A percentile compares a stretch with the other conserved stretches of the same genome.
Conservation (phyloP, 2,888 invertebrate genomes). For the Sceliomorpha sp. region DNA sequence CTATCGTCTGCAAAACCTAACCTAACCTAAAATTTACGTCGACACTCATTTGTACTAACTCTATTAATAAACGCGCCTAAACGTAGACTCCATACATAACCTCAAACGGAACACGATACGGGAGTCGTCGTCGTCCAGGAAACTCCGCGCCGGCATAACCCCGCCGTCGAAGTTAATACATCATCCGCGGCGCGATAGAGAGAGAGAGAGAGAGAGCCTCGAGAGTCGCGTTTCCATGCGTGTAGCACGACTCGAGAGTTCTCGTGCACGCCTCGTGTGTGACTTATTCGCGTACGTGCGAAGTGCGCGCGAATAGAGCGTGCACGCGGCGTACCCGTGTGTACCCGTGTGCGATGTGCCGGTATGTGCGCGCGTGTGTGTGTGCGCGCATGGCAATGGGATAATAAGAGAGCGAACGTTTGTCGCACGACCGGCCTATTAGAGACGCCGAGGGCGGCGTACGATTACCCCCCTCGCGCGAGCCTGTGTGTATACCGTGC, state of each 20-base stretch:
- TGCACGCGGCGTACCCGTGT: conserved; percentile 8
- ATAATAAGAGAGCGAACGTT: conserved; percentile 65
- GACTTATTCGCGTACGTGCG: conserved; percentile 44
- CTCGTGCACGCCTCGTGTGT: conserved; percentile 30
- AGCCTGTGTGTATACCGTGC: no score
- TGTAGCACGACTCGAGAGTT: conserved; percentile 27
- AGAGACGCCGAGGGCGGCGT: conserved; percentile 64
- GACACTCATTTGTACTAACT: no score
- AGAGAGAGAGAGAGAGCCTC: no score
- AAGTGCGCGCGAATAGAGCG: conserved; percentile 27
- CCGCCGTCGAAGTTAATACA: conserved; percentile 35
- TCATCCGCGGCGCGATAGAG: conserved; percentile 16
- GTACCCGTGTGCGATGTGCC: no score
- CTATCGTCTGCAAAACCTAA: no score
- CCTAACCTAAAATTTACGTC: no score
- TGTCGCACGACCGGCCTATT: conserved; percentile 70
- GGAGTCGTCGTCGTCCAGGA: not conserved
- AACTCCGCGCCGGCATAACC: no score
- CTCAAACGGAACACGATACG: no score
- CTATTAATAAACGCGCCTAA: no score
- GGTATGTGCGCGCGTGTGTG: no score
- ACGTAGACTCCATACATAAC: not conserved
- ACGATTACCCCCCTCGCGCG: conserved; percentile 62
- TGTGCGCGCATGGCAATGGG: conserved; percentile 50
- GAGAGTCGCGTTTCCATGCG: conserved; percentile 36